A percentile compares a stretch with the other conserved stretches of the same genome.
Evolutionary conservation across 2,797 vertebrate genomes (phyloP).

Genomic region (Galaxias olidus): DNA sequence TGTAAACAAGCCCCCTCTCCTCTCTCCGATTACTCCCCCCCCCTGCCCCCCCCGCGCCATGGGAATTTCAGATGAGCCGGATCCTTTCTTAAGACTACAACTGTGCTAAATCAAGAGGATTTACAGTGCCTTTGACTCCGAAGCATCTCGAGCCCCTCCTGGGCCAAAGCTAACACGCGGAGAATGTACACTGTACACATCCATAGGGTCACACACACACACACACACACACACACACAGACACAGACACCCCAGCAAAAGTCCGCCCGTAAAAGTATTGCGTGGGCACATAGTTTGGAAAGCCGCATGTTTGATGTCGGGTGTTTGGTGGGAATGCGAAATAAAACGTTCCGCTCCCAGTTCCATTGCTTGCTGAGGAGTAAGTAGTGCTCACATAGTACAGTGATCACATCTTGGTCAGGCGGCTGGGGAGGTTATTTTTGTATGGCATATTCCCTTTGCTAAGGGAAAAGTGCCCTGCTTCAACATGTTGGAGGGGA

Average conservation of each 20-base stretch:
- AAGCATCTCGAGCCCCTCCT: constrained; percentile 53
- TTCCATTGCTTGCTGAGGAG: neutral
- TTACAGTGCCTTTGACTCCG: constrained; percentile 59
- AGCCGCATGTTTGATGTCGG: neutral
- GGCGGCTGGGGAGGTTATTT: too few species aligned
- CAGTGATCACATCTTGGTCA: too few species aligned
- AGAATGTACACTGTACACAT: constrained; percentile 26
- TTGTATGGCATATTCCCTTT: constrained; percentile 6
- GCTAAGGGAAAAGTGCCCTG: constrained; percentile 25
- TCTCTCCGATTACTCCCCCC: constrained; percentile 49
- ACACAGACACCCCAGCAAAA: neutral
- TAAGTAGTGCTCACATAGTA: too few species aligned
- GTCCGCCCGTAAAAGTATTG: neutral
- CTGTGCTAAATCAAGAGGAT: constrained; percentile 66
- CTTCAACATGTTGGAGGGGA: constrained; percentile 37
- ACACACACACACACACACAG: constrained; percentile 8
- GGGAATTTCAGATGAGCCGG: constrained; percentile 68
- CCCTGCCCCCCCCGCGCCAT: constrained; percentile 49
- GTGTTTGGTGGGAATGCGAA: neutral
- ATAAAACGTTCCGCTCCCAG: neutral
- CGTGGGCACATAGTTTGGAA: neutral
- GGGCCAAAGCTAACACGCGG: constrained; percentile 51
- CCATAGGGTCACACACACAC: neutral
- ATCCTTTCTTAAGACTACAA: constrained; percentile 61
- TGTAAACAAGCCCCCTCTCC: constrained; percentile 69